Conservation (phyloP, 30 jellyfish, hydroid and myxozoan species). For the Aurelia aurita complex sp. Pacific region DNA sequence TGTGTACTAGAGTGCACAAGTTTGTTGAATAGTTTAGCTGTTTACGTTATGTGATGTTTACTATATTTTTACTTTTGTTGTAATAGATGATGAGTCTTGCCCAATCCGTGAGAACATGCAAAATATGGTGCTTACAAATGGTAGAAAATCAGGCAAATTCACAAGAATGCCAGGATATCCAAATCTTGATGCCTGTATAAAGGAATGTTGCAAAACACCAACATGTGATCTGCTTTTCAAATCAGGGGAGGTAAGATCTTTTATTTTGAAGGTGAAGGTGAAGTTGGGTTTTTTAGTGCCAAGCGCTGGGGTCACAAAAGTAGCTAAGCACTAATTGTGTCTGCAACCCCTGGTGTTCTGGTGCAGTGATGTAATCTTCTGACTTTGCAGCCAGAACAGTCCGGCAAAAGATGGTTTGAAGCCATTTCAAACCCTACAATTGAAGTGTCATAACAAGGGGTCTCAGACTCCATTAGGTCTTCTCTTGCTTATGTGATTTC, state of each 20-base stretch:
- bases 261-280: neutral
- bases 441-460: too few relatives aligned
- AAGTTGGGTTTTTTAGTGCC: too few relatives aligned
- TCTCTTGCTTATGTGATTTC: neutral
- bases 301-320: too few relatives aligned
- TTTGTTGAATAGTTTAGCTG: too few relatives aligned
- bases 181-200: constrained; percentile 45
- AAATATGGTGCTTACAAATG: constrained; percentile 60
- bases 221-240: constrained; percentile 66
- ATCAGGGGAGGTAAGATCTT: constrained; percentile 69
- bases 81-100: constrained; percentile 23
- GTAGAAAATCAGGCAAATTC: constrained; percentile 70
- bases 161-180: constrained; percentile 67
- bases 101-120: constrained; percentile 43
- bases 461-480: neutral
- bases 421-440: too few relatives aligned
- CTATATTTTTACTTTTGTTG: neutral
- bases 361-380: too few relatives aligned
- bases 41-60: too few relatives aligned
- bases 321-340: too few relatives aligned
- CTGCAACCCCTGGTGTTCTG: too few relatives aligned
- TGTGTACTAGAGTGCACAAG: too few relatives aligned
- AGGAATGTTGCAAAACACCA: constrained; percentile 77
- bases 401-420: too few relatives aligned
- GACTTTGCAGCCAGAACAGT: too few relatives aligned